These are phyloP conservation scores for Oreortyx pictus DNA, from an alignment of 2,797 vertebrate genomes.

Conservation along the genomic window DNA sequence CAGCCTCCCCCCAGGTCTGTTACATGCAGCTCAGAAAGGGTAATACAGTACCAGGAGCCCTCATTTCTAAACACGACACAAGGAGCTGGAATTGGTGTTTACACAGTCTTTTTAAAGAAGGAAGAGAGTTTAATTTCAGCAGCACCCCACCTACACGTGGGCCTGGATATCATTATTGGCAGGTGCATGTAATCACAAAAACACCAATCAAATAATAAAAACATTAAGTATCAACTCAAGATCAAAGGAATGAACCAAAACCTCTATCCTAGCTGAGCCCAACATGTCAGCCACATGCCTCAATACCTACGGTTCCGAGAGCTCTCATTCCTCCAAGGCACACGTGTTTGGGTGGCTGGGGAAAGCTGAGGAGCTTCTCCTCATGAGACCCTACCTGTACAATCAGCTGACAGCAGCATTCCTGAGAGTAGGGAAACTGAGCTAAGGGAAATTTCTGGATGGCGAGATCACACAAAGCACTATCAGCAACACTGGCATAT, in stretches of 20 bases:
- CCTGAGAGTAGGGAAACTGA: neutral
- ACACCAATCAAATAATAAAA: constrained; percentile 63
- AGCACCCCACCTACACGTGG: neutral
- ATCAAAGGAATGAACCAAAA: constrained; percentile 54
- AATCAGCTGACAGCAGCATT: neutral
- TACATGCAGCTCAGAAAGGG: neutral
- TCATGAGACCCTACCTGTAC: neutral
- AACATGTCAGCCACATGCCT: constrained; percentile 41
- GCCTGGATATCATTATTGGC: constrained; percentile 52
- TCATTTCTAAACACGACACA: constrained; percentile 28
- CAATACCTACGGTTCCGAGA: neutral
- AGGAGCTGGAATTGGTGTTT: constrained; percentile 59
- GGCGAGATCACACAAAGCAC: neutral
- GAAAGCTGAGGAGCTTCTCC: constrained; percentile 19
- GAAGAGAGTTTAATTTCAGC: constrained; percentile 51
- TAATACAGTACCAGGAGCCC: neutral
- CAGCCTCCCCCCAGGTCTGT: neutral
- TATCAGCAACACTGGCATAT: neutral
- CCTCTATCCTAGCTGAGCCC: neutral
- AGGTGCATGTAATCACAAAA: constrained; percentile 55
- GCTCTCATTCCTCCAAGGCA: neutral
- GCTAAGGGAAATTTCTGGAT: neutral
- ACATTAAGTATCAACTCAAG: constrained; percentile 37
- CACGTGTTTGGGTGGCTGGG: neutral
- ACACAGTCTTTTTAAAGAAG: constrained; percentile 39